These are phyloP conservation scores for human (Homo sapiens) DNA, from an alignment of 2,113 vertebrate species.

Conservation along the genomic window GRCh38 chr6:17257501-17258000, in stretches of 20 bases:
- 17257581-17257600: constrained; percentile 20
- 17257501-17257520: not conserved
- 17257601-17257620: not conserved
- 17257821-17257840: too few species aligned
- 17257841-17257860: too few species aligned
- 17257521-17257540: not conserved
- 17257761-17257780: too few species aligned
- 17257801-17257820: too few species aligned
- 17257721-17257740: too few species aligned
- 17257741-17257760: too few species aligned
- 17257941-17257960: too few species aligned
- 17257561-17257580: constrained; percentile 22
- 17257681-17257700: not conserved
- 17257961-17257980: not conserved
- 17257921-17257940: not conserved
- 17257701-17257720: too few species aligned
- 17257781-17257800: too few species aligned
- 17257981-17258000: not conserved
- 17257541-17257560: not conserved
- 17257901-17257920: too few species aligned
- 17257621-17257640: constrained; percentile 26
- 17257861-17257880: too few species aligned
- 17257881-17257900: too few species aligned
- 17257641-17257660: not conserved
- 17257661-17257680: not conserved